Evolutionary conservation across 1,140 invertebrate genomes (phyloP).

Genomic region (Hylyphantes graminicola): DNA sequence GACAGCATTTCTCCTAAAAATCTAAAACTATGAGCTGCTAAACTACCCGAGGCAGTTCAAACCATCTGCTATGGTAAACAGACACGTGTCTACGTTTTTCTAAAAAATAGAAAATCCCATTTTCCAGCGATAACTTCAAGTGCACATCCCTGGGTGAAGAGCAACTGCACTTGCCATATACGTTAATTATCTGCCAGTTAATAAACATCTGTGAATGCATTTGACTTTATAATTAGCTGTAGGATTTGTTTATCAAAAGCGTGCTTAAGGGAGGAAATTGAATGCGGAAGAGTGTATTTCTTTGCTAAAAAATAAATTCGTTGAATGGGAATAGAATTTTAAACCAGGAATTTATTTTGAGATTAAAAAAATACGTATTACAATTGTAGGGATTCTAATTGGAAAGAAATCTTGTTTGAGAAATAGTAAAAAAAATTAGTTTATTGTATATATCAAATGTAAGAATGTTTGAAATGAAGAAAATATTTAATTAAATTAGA

Average conservation of each 20-base stretch:
- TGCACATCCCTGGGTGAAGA: background rate
- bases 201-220: constrained; percentile 40
- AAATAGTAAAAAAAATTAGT: too few species aligned
- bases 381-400: too few species aligned
- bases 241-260: constrained; percentile 23
- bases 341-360: too few species aligned
- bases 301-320: too few species aligned
- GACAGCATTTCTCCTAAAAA: constrained; percentile 3
- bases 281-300: too few species aligned
- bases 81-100: background rate
- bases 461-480: too few species aligned
- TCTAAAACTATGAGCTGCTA: constrained; percentile 3
- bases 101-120: background rate
- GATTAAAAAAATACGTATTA: too few species aligned
- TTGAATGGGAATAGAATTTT: too few species aligned
- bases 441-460: too few species aligned
- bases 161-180: background rate
- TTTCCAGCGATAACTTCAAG: constrained; percentile 4
- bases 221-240: constrained; percentile 31
- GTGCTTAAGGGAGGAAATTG: too few species aligned
- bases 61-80: constrained; percentile 21
- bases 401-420: too few species aligned
- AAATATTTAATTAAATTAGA: too few species aligned
- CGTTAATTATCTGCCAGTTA: constrained; percentile 42
- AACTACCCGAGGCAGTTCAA: constrained; percentile 27